These are phyloP conservation scores for Clanis bilineata DNA, from an alignment of 2,888 invertebrate genomes.

Conservation along the genomic window DNA sequence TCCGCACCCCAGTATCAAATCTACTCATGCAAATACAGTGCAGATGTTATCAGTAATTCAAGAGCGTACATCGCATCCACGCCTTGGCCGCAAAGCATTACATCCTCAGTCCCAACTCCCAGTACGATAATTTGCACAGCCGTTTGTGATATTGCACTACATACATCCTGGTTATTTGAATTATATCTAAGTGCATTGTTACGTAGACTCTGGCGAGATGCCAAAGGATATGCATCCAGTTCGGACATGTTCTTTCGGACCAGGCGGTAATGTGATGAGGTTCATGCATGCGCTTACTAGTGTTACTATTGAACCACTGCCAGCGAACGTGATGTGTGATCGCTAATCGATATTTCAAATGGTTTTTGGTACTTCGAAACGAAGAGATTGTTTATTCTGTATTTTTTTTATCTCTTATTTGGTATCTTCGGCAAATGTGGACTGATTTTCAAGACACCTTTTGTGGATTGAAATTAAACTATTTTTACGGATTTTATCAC, in stretches of 20 bases:
- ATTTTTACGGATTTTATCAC: too few species aligned
- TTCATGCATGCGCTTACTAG: not conserved
- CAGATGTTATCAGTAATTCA: slow-evolving; percentile 7
- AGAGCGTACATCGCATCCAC: slow-evolving; percentile 21
- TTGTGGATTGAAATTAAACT: too few species aligned
- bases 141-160: slow-evolving; percentile 50
- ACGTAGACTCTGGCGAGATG: slow-evolving; percentile 63
- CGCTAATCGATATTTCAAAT: too few species aligned
- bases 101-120: slow-evolving; percentile 17
- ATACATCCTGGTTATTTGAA: slow-evolving; percentile 65
- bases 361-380: too few species aligned
- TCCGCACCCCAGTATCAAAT: not conserved
- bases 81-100: slow-evolving; percentile 49
- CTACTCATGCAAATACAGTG: slow-evolving; percentile 2
- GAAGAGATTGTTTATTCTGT: too few species aligned
- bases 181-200: slow-evolving; percentile 55
- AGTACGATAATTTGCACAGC: slow-evolving; percentile 37
- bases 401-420: too few species aligned
- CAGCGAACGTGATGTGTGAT: too few species aligned
- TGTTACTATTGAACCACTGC: too few species aligned
- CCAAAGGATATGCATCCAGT: slow-evolving; percentile 61
- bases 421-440: too few species aligned
- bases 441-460: too few species aligned
- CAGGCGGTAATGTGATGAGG: slow-evolving; percentile 39
- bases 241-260: slow-evolving; percentile 39